A percentile compares a stretch with the other conserved stretches of the same genome.
Evolutionary conservation across 2,888 invertebrate genomes (phyloP).

Genomic region (Chironomus riparius): DNA sequence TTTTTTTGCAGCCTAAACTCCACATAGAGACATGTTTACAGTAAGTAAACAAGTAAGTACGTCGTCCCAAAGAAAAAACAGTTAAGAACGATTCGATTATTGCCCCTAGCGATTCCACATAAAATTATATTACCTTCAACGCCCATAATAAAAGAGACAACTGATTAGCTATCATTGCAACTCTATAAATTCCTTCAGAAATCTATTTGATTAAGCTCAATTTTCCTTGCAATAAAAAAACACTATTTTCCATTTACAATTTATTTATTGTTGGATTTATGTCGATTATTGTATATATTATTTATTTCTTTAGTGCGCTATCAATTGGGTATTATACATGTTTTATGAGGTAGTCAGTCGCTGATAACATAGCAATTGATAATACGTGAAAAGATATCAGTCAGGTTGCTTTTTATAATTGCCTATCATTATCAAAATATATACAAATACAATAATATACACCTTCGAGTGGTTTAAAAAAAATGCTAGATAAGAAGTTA

Average conservation of each 20-base stretch:
- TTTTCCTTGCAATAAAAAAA: not conserved
- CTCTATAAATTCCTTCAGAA: not conserved
- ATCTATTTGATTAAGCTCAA: not conserved
- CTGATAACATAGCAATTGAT: not conserved
- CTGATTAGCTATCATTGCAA: not conserved
- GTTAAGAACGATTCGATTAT: not conserved
- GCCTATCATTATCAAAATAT: constrained; percentile 1
- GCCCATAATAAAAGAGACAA: not conserved
- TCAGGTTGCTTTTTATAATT: not conserved
- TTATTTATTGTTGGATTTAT: not conserved
- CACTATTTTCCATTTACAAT: not conserved
- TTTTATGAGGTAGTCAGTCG: constrained; percentile 3
- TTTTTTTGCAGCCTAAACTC: too few species aligned
- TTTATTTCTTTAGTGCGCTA: not conserved
- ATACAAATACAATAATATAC: not conserved
- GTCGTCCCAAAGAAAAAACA: too few species aligned
- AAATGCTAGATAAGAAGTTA: not conserved
- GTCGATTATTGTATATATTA: not conserved
- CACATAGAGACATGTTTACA: too few species aligned
- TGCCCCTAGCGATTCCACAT: not conserved
- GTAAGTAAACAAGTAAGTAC: too few species aligned
- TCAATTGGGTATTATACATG: not conserved
- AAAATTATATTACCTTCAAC: not conserved
- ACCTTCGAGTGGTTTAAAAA: not conserved
- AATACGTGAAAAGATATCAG: not conserved